Conservation (phyloP, 1,140 invertebrate species). For the Orchestia grillus region DNA sequence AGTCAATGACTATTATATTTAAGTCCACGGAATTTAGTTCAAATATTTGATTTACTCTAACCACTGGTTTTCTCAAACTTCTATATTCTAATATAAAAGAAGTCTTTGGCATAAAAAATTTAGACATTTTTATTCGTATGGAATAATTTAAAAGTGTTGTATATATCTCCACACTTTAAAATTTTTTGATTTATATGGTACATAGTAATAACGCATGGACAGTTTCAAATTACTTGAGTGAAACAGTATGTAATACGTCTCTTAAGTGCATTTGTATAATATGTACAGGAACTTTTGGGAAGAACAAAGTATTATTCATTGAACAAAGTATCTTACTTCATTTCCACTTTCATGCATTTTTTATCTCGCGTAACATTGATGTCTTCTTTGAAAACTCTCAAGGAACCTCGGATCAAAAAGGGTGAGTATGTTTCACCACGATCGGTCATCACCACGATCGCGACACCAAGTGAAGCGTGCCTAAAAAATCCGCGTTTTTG, state of each 20-base stretch:
- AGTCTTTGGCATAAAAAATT: neutral
- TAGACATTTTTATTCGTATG: neutral
- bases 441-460: neutral
- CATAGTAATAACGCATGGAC: neutral
- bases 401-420: neutral
- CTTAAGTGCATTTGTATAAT: neutral
- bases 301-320: no score
- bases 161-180: neutral
- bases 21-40: neutral
- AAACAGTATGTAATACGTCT: neutral
- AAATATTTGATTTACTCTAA: neutral
- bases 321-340: neutral
- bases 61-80: neutral
- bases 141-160: neutral
- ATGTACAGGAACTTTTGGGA: no score
- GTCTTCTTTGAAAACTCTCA: neutral
- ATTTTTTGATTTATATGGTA: neutral
- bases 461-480: conserved; percentile 33
- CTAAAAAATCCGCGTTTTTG: conserved; percentile 36
- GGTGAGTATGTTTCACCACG: conserved; percentile 5
- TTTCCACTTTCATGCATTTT: neutral
- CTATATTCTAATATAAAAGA: no score
- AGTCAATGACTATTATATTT: neutral
- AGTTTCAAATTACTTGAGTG: neutral
- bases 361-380: neutral